phyloP scores from a whole-genome alignment of 2,113 vertebrate genomes.

The mouse (Mus musculus) region DNA sequence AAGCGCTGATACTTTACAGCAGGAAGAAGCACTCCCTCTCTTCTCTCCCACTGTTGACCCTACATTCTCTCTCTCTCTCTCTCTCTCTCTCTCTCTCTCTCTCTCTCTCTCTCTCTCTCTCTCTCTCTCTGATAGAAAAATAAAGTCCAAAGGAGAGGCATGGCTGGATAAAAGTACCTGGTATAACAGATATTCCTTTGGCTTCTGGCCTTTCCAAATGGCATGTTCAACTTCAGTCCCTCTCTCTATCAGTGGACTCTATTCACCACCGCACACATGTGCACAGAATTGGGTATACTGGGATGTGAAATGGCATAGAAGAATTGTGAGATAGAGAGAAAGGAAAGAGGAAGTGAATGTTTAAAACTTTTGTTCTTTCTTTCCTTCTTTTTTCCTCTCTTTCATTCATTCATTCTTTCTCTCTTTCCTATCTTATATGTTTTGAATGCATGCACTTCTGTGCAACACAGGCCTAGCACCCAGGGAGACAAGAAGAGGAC shows the following conservation, averaged over 20 bases:
- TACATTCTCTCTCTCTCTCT: too few relatives aligned
- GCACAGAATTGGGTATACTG: neutral
- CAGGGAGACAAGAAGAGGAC: neutral
- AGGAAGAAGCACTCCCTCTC: neutral
- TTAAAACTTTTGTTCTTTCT: neutral
- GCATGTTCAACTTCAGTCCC: neutral
- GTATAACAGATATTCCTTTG: slow-evolving; percentile 7
- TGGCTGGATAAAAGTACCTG: neutral
- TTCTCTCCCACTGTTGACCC: neutral
- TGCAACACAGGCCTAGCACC: too few relatives aligned
- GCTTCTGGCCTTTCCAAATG: neutral
- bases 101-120: too few relatives aligned
- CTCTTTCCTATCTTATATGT: neutral
- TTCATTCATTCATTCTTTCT: neutral
- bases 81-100: neutral
- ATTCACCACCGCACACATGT: neutral
- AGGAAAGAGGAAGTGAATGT: neutral
- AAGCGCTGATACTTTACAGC: neutral
- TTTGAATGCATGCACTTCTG: neutral
- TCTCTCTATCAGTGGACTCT: neutral
- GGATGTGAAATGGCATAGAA: neutral
- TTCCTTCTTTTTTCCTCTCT: too few relatives aligned
- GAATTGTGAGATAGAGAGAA: neutral
- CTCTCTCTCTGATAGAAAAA: neutral
- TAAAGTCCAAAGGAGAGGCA: neutral